Base-by-base conservation (phyloP, 2,113 vertebrate genomes). In the Pimephales promelas region DNA sequence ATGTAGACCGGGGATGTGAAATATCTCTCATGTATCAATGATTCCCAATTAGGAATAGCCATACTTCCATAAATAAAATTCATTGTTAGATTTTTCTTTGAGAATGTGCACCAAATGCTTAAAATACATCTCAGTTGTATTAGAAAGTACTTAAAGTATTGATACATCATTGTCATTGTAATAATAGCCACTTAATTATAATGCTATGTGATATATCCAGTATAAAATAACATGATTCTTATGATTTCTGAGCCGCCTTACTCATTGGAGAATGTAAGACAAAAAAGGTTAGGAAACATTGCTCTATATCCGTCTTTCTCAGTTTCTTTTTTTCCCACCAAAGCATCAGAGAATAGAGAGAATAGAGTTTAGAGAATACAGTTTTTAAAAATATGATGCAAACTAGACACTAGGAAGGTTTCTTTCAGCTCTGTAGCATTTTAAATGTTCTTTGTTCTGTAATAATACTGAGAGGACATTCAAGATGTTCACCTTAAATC, bases 381-480 rank as follows among this genome's bases (percentile, higher is more conserved):
- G 11, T 49, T 66, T 62, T 79, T 31, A 8, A 31, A 31, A 52
- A 11, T 79, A 10, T 79, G 61, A 70, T 11, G 11, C 79, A 49
- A 70, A 79, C 59, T 34, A 64, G 62, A 54, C 79, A 34, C 61
- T 81, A 47, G 20, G 78, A 4, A 79, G 75, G 61, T 64, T 11
- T 81, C 61, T 68, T 81, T 81, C 78, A 81, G 26, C 45, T 34
- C 59, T 68, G 47, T 62, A 2, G 9, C 28, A 56, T 85, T 49
- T 81, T 71, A 76, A 31, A 64, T 47, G 72, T 64, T 73, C n/a
- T 72, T 77, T 85, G 45, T 64, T 54, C 71, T 54, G 59, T 54
- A 26, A 82, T 76, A 71, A n/a, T 56, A 43, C 66, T 75, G 64
- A 81, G 79, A 81, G 62, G 47, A 81, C 64, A 71, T 81, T 64